A percentile compares a stretch with the other conserved stretches of the same genome.
These are phyloP conservation scores for Psilopogon haemacephalus DNA, from an alignment of 2,113 vertebrate genomes.

Conservation along the genomic window DNA sequence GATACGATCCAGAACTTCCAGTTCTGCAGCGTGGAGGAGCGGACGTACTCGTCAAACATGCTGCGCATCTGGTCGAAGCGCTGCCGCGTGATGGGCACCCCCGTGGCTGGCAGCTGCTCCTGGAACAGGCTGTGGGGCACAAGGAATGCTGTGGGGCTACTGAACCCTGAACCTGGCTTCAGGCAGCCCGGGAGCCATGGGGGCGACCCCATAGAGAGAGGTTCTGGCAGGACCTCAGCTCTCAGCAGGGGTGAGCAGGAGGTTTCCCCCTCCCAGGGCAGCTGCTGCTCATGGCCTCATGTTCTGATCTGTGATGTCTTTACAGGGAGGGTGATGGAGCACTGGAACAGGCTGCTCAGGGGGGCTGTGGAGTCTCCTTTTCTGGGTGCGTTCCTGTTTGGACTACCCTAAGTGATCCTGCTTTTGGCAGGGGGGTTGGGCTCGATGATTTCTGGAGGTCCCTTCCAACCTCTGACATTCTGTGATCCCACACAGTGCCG, in stretches of 20 bases:
- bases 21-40: conserved; percentile 88
- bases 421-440: no score
- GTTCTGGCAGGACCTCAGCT: not conserved
- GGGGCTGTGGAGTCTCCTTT: no score
- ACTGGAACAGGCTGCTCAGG: no score
- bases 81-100: conserved; percentile 93
- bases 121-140: conserved; percentile 82
- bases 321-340: no score
- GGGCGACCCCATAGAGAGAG: rapidly evolving
- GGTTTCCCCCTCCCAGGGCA: not conserved
- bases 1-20: conserved; percentile 99
- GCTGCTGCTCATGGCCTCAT: not conserved
- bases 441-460: no score
- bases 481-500: not conserved
- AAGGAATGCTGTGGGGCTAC: rapidly evolving
- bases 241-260: not conserved
- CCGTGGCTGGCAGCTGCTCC: conserved; percentile 92
- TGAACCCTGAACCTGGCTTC: not conserved
- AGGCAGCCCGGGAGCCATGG: rapidly evolving
- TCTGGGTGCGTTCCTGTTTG: no score
- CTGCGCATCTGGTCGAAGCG: conserved; percentile 94
- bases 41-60: conserved; percentile 91
- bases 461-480: no score
- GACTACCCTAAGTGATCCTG: no score
- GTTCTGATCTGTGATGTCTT: not conserved